These are phyloP conservation scores for Odontothrips loti DNA, from an alignment of 2,888 invertebrate genomes.

Conservation along the genomic window DNA sequence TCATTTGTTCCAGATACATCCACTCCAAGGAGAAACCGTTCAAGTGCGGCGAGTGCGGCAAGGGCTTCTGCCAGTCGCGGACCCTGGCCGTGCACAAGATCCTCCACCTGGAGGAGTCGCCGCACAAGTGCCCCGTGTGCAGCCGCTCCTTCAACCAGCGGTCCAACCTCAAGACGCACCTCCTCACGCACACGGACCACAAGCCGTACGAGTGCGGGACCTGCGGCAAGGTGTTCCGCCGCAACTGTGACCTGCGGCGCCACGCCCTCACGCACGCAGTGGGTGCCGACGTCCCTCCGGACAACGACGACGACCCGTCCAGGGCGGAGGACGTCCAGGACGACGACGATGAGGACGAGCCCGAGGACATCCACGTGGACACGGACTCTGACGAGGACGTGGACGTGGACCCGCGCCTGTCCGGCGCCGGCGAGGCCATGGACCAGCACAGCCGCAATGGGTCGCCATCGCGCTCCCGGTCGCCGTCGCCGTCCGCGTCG, in stretches of 20 bases:
- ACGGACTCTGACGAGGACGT: conserved; percentile 15
- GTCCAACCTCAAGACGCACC: conserved; percentile 83
- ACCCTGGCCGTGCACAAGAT: conserved; percentile 94
- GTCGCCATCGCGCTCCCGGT: neutral
- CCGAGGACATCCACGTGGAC: conserved; percentile 23
- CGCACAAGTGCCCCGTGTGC: conserved; percentile 88
- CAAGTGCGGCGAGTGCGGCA: conserved; percentile 92
- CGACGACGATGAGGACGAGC: conserved; percentile 12
- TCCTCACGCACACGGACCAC: conserved; percentile 83
- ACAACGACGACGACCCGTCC: neutral
- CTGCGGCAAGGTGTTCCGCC: conserved; percentile 53
- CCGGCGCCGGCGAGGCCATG: conserved; percentile 14
- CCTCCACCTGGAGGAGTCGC: conserved; percentile 87
- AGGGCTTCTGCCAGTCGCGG: conserved; percentile 94
- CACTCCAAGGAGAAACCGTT: conserved; percentile 97
- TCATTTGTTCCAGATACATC: conserved; percentile 72
- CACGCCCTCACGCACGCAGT: conserved; percentile 85
- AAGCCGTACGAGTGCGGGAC: conserved; percentile 83
- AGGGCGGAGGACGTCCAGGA: conserved; percentile 53
- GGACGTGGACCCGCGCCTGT: neutral
- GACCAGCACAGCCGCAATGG: neutral
- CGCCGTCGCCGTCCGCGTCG: neutral
- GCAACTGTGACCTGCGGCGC: conserved; percentile 74
- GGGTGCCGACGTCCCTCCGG: conserved; percentile 67
- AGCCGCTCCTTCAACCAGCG: conserved; percentile 84